Evolutionary conservation across 2,113 vertebrate genomes (phyloP).

Genomic region (Hemichromis elongatus): DNA sequence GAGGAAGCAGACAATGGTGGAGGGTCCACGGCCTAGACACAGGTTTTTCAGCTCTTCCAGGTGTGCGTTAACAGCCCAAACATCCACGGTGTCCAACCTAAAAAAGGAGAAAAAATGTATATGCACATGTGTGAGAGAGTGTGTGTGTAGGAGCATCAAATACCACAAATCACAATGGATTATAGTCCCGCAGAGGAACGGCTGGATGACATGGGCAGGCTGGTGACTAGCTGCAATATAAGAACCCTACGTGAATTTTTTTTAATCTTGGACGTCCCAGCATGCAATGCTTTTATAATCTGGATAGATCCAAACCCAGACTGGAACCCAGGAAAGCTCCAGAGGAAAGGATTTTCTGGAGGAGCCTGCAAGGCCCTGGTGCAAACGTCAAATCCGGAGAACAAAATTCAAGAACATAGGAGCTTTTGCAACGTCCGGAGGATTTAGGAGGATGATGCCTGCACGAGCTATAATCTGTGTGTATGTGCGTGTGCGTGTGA

Average conservation of each 20-base stretch:
- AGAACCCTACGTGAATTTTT: too few species aligned
- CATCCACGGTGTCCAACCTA: neutral
- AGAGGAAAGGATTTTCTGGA: neutral
- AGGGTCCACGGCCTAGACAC: neutral
- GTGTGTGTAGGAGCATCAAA: neutral
- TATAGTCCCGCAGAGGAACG: neutral
- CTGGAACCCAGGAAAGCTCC: rapidly evolving
- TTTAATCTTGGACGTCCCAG: neutral
- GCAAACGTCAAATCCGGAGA: neutral
- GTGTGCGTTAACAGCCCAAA: neutral
- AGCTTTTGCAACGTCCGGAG: neutral
- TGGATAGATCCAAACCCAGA: neutral
- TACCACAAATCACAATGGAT: neutral
- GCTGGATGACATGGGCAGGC: rapidly evolving
- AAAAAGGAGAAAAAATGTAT: neutral
- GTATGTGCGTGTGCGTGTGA: neutral
- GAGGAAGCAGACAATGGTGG: neutral
- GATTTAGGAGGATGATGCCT: neutral
- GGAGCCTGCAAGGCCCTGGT: neutral
- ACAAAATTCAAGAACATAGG: neutral
- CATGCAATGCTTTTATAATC: neutral
- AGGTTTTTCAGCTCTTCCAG: neutral
- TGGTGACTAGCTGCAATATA: neutral
- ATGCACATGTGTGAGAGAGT: neutral
- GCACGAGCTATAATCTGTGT: neutral